Evolutionary conservation across 2,888 invertebrate species (phyloP), one percentile per base, ranked within the genome.

Genomic region (Phymatocera aterrima): DNA sequence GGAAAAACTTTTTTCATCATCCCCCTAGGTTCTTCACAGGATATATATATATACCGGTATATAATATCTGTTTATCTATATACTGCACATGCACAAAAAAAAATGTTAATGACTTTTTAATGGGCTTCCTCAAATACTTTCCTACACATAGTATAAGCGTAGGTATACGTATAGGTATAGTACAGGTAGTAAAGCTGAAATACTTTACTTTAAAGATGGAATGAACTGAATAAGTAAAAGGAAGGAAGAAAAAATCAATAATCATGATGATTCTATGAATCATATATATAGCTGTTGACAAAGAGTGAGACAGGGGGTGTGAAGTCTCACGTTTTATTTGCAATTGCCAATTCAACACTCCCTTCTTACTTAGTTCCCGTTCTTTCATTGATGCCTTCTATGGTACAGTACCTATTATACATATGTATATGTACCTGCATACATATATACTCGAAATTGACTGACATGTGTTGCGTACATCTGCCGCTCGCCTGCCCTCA

Each of bases 41-140:
- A 24, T 54, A 24, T 12, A 24, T 21, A 12, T 40, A 18, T 54
- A 28, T 28, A 24, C 24, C 24, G n/a, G n/a, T n/a, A n/a, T n/a
- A n/a, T n/a, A n/a, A n/a, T n/a, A n/a, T n/a, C n/a, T n/a, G n/a
- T n/a, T n/a, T n/a, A n/a, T n/a, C n/a, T n/a, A n/a, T n/a, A n/a
- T n/a, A n/a, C n/a, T n/a, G n/a, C n/a, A n/a, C n/a, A n/a, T n/a
- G n/a, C n/a, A n/a, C n/a, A n/a, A n/a, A n/a, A n/a, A n/a, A n/a
- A 24, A 15, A 68, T 68, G 43, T 43, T 68, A 46, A 68, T 46
- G 68, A 68, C 68, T 68, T 68, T 46, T 68, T 68, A 46, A 68
- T 68, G 40, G 46, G 24, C 46, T 68, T 46, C 46, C 21, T 28
- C 15, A 12, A 24, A 21, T 15, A n/a, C 2, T 24, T 46, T 3